Base-by-base conservation (phyloP, 2,113 vertebrate genomes). In the western clawed frog (Xenopus tropicalis) region DNA sequence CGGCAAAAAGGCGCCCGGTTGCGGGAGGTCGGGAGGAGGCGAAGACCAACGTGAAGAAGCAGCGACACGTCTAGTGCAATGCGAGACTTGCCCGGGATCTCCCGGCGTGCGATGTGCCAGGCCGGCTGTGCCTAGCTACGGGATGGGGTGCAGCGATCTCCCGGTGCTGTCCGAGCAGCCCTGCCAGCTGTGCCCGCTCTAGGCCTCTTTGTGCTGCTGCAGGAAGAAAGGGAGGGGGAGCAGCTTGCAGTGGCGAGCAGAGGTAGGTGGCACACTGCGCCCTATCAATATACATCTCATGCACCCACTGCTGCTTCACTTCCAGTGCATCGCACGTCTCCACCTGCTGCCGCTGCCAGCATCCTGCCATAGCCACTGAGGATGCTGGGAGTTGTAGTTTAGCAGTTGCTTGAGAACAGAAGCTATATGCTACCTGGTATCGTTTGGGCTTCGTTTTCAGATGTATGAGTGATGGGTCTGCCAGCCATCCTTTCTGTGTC, bases 101-200 rank as follows among this genome's bases (percentile, higher is more conserved):
- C 20, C 24, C 43, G 23, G 25, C 44, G 66, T 12, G 29, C 58
- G 17, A 11, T 63, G 66, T 37, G 17, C 20, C 21, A 63, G 57
- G 48, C 66, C 73, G 65, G 65, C 5, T 42, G 9, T n/a, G 24
- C 52, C 24, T 69, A 56, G 23, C 42, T 7, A 46, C 12, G 66
- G 66, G 13, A 76, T 76, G 73, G 73, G 66, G 66, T 43, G 58
- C 66, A 56, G 57, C 22, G 66, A 69, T 61, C 61, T 76, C 44
- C 66, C 66, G 24, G 46, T 58, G 66, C n/a, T 42, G 46, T 56
- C 61, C 43, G 23, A 25, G 21, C 66, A 25, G 66, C 24, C n/a
- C 58, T 69, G 58, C 62, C 20, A 14, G 43, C n/a, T 24, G 44
- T 44, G 46, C 22, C 62, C 66, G 11, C 57, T 21, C 56, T 52